Evolutionary conservation across 2,797 vertebrate genomes (phyloP).

Genomic region (Tenualosa thibaudeaui): DNA sequence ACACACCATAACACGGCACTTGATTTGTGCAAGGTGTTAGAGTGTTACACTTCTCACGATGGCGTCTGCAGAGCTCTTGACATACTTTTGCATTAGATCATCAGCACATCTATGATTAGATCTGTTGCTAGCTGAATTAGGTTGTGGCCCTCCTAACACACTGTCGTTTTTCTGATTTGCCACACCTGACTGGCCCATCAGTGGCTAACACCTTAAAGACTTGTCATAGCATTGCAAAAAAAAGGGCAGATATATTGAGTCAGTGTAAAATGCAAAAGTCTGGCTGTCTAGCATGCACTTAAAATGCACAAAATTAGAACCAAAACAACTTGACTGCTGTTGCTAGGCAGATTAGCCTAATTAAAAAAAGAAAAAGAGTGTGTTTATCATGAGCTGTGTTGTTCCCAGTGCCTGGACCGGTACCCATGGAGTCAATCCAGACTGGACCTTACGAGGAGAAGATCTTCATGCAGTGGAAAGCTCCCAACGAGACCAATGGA

Average conservation of each 20-base stretch:
- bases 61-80: constrained; percentile 48
- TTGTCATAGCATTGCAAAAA: neutral
- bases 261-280: neutral
- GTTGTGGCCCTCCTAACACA: neutral
- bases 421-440: constrained; percentile 93
- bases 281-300: neutral
- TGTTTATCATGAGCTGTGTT: neutral
- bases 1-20: constrained; percentile 37
- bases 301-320: neutral
- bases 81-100: constrained; percentile 40
- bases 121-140: constrained; percentile 16
- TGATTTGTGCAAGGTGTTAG: constrained; percentile 35
- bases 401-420: constrained; percentile 84
- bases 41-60: constrained; percentile 41
- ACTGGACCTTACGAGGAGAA: constrained; percentile 95
- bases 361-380: neutral
- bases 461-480: constrained; percentile 97
- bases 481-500: constrained; percentile 96
- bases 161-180: neutral
- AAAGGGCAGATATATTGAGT: neutral
- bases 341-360: neutral
- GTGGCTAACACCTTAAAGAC: neutral
- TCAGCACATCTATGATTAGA: constrained; percentile 23
- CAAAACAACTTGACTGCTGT: neutral
- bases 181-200: neutral